A percentile compares a stretch with the other conserved stretches of the same genome.
These are phyloP conservation scores for Sarcophaga variegata DNA, from an alignment of 2,888 invertebrate species.

Conservation along the genomic window DNA sequence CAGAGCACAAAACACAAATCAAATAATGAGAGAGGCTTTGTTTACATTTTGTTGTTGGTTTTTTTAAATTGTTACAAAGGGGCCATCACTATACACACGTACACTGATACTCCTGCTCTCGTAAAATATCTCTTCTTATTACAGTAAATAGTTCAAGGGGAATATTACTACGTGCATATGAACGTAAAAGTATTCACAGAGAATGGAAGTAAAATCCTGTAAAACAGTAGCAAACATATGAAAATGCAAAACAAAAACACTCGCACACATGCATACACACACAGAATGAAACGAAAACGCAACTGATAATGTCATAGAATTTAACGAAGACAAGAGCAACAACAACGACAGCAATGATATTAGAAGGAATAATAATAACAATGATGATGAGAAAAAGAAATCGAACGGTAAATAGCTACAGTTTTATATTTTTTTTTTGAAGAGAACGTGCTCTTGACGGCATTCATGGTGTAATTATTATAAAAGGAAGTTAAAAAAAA, in stretches of 20 bases:
- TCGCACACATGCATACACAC: neutral
- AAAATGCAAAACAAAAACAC: neutral
- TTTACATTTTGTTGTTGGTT: neutral
- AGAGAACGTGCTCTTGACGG: constrained; percentile 26
- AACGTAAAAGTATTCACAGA: no score
- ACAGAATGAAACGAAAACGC: constrained; percentile 5
- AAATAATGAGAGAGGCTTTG: neutral
- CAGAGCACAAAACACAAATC: neutral
- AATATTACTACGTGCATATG: neutral
- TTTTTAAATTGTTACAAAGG: constrained; percentile 56
- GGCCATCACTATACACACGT: constrained; percentile 25
- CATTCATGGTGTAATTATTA: neutral
- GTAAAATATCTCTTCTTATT: no score
- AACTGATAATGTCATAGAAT: constrained; percentile 57
- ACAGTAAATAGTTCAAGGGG: neutral
- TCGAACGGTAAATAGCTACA: constrained; percentile 15
- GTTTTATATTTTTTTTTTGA: neutral
- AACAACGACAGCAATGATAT: constrained; percentile 1
- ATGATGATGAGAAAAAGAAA: constrained; percentile 21
- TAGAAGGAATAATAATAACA: neutral
- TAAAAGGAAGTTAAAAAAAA: neutral
- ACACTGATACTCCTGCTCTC: neutral
- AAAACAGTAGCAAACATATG: constrained; percentile 13
- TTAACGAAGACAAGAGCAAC: constrained; percentile 28
- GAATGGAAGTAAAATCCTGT: neutral